Conservation (phyloP, 2,113 vertebrate genomes). For the Notechis scutatus region DNA sequence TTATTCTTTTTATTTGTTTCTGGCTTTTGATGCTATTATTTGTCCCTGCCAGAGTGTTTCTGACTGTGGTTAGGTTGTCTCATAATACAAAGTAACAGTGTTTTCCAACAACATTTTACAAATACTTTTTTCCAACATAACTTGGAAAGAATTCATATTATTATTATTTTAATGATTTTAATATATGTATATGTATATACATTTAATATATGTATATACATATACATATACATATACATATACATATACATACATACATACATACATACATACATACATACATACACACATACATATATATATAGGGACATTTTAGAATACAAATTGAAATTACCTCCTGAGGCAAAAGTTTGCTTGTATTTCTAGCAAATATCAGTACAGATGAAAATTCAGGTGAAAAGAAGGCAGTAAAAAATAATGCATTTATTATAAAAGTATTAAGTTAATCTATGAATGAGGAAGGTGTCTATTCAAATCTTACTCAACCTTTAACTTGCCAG, state of each 20-base stretch:
- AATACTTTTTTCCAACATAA: slow-evolving; percentile 31
- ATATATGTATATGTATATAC: no score
- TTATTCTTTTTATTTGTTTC: slow-evolving; percentile 46
- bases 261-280: no score
- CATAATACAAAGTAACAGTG: slow-evolving; percentile 4
- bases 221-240: no score
- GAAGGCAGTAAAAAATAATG: slow-evolving; percentile 5
- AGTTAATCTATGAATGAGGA: not conserved
- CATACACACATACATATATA: no score
- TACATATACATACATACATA: no score
- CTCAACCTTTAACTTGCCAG: not conserved
- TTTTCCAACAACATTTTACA: slow-evolving; percentile 54
- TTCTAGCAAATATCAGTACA: slow-evolving; percentile 24
- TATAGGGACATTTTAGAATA: slow-evolving; percentile 3
- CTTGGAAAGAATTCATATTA: slow-evolving; percentile 47
- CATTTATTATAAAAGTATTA: not conserved
- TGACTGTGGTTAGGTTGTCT: slow-evolving; percentile 32
- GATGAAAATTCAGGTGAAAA: not conserved
- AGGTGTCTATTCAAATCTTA: not conserved
- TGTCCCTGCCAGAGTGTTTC: slow-evolving; percentile 45
- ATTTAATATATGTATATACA: no score
- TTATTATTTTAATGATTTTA: not conserved
- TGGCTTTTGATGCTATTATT: slow-evolving; percentile 25
- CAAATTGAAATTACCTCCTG: not conserved
- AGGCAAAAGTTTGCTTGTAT: not conserved